Evolutionary conservation across 2,797 vertebrate genomes (phyloP).

Genomic region (Phrynocephalus vlangalii): DNA sequence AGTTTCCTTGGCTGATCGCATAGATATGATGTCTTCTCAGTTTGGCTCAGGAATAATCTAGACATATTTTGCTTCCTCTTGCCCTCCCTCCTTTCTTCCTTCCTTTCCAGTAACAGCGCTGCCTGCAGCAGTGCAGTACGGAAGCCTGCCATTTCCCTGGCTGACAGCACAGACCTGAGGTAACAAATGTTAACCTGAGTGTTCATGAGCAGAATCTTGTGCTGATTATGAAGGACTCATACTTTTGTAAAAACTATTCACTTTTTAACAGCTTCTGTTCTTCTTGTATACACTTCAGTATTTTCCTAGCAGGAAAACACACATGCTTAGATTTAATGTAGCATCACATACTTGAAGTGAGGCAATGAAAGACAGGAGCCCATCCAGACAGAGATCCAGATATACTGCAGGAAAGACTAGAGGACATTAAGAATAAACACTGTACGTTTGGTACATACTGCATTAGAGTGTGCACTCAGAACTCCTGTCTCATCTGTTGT

Average conservation of each 20-base stretch:
- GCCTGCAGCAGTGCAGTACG: slow-evolving; percentile 96
- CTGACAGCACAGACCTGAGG: slow-evolving; percentile 97
- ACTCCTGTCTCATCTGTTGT: background rate
- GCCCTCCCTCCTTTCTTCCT: too few species aligned
- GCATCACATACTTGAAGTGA: background rate
- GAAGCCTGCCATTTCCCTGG: slow-evolving; percentile 97
- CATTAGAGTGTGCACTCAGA: background rate
- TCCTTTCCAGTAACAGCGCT: slow-evolving; percentile 88
- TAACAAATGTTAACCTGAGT: slow-evolving; percentile 51
- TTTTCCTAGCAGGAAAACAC: background rate
- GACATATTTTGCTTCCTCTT: slow-evolving; percentile 30
- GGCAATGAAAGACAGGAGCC: background rate
- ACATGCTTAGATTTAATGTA: background rate
- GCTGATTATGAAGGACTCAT: background rate
- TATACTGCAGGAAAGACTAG: background rate
- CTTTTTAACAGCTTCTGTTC: background rate
- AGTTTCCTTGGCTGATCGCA: background rate
- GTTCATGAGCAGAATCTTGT: background rate
- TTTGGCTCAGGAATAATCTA: background rate
- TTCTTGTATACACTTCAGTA: background rate
- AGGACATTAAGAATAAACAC: background rate
- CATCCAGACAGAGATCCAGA: background rate
- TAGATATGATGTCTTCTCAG: background rate
- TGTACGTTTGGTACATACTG: background rate
- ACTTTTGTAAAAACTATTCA: background rate